These are phyloP conservation scores for Neria commutata DNA, from an alignment of 2,888 invertebrate species.

Conservation along the genomic window DNA sequence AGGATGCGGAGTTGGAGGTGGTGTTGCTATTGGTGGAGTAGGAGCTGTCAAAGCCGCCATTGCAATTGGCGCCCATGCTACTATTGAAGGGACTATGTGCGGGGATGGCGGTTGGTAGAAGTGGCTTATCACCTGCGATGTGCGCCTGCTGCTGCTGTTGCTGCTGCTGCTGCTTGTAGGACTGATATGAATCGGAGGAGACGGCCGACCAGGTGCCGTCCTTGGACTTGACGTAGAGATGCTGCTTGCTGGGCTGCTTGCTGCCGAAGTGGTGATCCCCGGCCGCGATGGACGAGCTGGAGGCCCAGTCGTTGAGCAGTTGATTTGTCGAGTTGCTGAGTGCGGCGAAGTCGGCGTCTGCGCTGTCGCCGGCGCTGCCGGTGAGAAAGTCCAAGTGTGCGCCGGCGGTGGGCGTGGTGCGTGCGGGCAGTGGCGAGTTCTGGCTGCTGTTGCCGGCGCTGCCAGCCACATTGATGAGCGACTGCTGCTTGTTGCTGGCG, in stretches of 20 bases:
- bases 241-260: constrained; percentile 59
- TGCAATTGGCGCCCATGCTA: constrained; percentile 16
- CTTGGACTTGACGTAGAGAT: constrained; percentile 60
- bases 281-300: constrained; percentile 52
- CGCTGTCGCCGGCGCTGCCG: constrained; percentile 34
- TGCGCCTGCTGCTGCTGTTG: constrained; percentile 43
- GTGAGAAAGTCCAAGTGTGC: constrained; percentile 48
- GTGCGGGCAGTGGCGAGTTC: constrained; percentile 12
- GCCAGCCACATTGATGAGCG: constrained; percentile 9
- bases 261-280: constrained; percentile 54
- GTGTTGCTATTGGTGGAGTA: constrained; percentile 11
- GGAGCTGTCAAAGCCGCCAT: neutral
- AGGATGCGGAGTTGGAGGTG: constrained; percentile 18
- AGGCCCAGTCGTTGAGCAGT: constrained; percentile 55
- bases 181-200: constrained; percentile 59
- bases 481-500: constrained; percentile 28
- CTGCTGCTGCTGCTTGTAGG: constrained; percentile 50
- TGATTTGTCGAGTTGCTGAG: constrained; percentile 56
- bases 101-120: constrained; percentile 26
- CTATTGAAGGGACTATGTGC: constrained; percentile 32
- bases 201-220: constrained; percentile 61
- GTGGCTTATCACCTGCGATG: constrained; percentile 45
- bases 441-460: constrained; percentile 8
- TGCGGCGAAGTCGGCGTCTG: constrained; percentile 45
- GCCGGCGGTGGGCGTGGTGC: constrained; percentile 19